Evolutionary conservation across 2,888 invertebrate species (phyloP).

Genomic region (Megastigmus dorsalis): DNA sequence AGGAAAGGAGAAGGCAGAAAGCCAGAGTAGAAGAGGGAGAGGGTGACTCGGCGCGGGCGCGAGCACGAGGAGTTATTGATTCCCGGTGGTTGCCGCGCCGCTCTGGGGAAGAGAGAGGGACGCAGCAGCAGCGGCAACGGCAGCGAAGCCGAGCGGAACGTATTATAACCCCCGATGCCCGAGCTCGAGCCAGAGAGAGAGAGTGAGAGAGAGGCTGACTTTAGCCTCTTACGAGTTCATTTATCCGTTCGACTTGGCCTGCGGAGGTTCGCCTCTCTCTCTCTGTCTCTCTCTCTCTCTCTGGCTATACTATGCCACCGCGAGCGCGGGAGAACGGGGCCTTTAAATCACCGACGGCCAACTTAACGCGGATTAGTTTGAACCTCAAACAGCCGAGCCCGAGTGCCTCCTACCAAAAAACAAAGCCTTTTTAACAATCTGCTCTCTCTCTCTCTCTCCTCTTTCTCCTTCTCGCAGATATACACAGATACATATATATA

Average conservation of each 20-base stretch:
- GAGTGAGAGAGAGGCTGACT: too few relatives aligned
- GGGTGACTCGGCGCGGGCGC: slow-evolving; percentile 52
- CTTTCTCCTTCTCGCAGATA: neutral
- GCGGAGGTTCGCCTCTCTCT: neutral
- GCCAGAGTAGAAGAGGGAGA: slow-evolving; percentile 42
- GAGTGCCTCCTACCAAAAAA: slow-evolving; percentile 19
- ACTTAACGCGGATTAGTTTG: slow-evolving; percentile 43
- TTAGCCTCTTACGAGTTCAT: slow-evolving; percentile 51
- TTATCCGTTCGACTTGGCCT: slow-evolving; percentile 43
- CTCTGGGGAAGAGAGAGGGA: neutral
- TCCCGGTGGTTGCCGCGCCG: slow-evolving; percentile 61
- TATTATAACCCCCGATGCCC: too few relatives aligned
- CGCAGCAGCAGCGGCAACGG: neutral
- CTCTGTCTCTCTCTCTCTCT: too few relatives aligned
- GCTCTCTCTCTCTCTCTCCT: neutral
- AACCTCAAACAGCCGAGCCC: slow-evolving; percentile 19
- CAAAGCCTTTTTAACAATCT: slow-evolving; percentile 37
- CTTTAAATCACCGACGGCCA: slow-evolving; percentile 44
- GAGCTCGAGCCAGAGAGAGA: too few relatives aligned
- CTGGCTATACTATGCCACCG: too few relatives aligned
- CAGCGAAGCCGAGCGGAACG: slow-evolving; percentile 29
- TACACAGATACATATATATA: too few relatives aligned
- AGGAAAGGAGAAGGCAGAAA: too few relatives aligned
- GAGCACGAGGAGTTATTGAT: slow-evolving; percentile 73
- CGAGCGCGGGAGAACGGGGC: neutral